Evolutionary conservation across 2,113 vertebrate species (phyloP).

Genomic region (Bos taurus): DNA sequence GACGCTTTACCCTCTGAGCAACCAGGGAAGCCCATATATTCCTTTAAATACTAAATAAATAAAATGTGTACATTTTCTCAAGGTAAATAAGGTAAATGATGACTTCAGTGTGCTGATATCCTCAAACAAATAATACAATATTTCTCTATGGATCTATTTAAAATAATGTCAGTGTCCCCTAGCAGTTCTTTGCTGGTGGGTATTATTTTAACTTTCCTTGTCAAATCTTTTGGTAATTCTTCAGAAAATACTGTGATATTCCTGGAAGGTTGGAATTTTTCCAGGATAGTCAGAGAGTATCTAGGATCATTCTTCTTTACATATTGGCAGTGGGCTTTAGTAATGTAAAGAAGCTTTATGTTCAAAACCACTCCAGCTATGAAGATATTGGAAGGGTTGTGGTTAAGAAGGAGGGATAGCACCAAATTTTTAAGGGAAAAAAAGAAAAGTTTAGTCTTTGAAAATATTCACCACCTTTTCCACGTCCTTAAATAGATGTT

Average conservation of each 20-base stretch:
- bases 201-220: not conserved
- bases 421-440: not conserved
- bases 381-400: not conserved
- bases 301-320: not conserved
- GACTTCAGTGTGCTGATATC: not conserved
- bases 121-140: not conserved
- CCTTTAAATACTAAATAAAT: not conserved
- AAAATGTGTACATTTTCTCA: not conserved
- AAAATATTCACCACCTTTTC: not conserved
- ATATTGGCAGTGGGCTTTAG: not conserved
- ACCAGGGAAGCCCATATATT: not conserved
- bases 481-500: not conserved
- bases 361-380: not conserved
- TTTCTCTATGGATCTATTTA: not conserved
- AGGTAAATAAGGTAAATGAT: not conserved
- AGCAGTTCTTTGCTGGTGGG: not conserved
- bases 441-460: not conserved
- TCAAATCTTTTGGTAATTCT: not conserved
- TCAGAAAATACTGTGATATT: not conserved
- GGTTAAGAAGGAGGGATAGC: not conserved
- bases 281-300: not conserved
- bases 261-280: not conserved
- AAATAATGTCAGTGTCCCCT: not conserved
- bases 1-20: too few relatives aligned
- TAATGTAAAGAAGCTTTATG: not conserved